phyloP scores from a whole-genome alignment of 2,113 vertebrate species.

The Myrmophylax atrothorax region DNA sequence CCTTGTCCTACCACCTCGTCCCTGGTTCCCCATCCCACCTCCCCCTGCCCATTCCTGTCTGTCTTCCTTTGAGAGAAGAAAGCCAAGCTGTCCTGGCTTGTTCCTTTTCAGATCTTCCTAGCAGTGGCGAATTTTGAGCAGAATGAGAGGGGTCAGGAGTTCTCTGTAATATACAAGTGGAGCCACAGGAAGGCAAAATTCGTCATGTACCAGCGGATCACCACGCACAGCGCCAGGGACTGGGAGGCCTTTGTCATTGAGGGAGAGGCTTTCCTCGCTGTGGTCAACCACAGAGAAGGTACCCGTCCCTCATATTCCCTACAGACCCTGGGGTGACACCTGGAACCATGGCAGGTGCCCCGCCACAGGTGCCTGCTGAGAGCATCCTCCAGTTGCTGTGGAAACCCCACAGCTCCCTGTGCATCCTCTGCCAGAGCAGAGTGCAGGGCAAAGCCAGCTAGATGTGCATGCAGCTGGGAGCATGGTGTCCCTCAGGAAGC shows the following conservation, averaged over 20 bases:
- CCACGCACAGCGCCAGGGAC: slow-evolving; percentile 89
- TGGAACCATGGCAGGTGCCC: background rate
- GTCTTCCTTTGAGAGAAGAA: background rate
- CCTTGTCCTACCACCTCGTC: background rate
- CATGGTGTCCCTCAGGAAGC: accelerated
- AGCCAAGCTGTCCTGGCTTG: background rate
- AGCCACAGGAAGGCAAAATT: slow-evolving; percentile 84
- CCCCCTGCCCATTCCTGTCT: accelerated
- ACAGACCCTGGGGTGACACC: accelerated
- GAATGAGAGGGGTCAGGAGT: slow-evolving; percentile 74
- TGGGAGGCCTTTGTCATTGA: slow-evolving; percentile 92
- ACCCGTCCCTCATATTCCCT: background rate
- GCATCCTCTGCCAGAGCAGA: accelerated
- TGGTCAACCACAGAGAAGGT: slow-evolving; percentile 96
- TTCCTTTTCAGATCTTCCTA: slow-evolving; percentile 82
- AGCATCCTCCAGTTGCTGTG: background rate
- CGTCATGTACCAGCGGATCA: slow-evolving; percentile 82
- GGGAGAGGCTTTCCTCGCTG: slow-evolving; percentile 87
- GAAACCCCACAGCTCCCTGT: background rate
- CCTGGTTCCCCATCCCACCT: background rate
- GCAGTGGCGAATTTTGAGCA: slow-evolving; percentile 89
- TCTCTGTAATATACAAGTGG: slow-evolving; percentile 95
- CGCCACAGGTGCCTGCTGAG: accelerated
- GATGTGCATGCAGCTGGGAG: accelerated
- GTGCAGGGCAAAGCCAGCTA: background rate